Evolutionary conservation across 2,888 invertebrate species (phyloP).

Genomic region (Colostygia pectinataria): DNA sequence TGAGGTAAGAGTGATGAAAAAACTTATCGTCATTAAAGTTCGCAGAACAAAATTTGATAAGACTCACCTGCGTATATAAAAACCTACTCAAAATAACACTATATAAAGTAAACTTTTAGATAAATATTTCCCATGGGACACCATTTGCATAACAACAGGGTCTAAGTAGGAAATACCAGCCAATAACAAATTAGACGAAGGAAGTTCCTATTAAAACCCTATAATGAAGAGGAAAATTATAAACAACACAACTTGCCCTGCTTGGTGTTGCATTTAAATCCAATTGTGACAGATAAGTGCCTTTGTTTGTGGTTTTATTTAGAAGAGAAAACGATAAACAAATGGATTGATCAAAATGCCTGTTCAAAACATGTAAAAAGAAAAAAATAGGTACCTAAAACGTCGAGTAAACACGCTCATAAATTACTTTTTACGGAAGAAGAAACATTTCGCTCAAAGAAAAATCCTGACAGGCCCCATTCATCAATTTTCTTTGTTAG

Average conservation of each 20-base stretch:
- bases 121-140: too few relatives aligned
- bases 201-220: too few relatives aligned
- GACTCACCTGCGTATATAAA: too few relatives aligned
- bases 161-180: too few relatives aligned
- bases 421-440: conserved; percentile 12
- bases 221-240: not conserved
- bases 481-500: conserved; percentile 7
- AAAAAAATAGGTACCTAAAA: conserved; percentile 5
- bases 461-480: conserved; percentile 8
- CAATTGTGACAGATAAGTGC: not conserved
- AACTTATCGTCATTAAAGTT: too few relatives aligned
- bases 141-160: too few relatives aligned
- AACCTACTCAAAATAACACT: too few relatives aligned
- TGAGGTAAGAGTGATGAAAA: too few relatives aligned
- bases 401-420: conserved; percentile 8
- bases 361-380: conserved; percentile 1
- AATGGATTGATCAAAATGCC: not conserved
- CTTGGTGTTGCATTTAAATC: conserved; percentile 2
- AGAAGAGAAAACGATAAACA: conserved; percentile 1
- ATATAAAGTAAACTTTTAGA: too few relatives aligned
- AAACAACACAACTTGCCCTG: conserved; percentile 2
- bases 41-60: too few relatives aligned
- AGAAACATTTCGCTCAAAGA: conserved; percentile 8
- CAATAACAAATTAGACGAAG: too few relatives aligned
- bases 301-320: conserved; percentile 8